Percentiles rank a stretch among this genome's conserved stretches.
Evolutionary conservation across 35 echinoderm and acorn worm genomes (phyloP).

Genomic region (Strongylocentrotus purpuratus): DNA sequence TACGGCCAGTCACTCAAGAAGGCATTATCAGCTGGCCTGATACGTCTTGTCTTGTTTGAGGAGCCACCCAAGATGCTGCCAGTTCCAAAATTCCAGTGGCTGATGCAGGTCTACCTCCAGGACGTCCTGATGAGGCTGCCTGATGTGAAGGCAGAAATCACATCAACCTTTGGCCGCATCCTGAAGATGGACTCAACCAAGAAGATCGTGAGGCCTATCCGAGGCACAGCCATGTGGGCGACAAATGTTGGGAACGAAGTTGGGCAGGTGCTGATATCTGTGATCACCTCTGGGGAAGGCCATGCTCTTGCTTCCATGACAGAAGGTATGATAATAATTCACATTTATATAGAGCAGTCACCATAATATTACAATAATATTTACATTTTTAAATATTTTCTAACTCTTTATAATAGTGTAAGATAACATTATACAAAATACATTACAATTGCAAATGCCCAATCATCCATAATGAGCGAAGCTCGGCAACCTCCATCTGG

Average conservation of each 20-base stretch:
- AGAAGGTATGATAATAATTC: background rate
- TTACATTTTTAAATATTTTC: background rate
- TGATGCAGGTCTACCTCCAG: conserved; percentile 27
- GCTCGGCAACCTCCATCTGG: too few relatives aligned
- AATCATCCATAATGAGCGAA: background rate
- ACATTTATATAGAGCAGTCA: background rate
- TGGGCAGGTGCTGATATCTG: conserved; percentile 62
- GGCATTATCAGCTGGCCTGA: background rate
- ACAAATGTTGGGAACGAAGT: conserved; percentile 56
- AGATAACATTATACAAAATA: too few relatives aligned
- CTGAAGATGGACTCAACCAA: conserved; percentile 58
- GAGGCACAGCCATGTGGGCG: conserved; percentile 56
- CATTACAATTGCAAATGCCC: background rate
- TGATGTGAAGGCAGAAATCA: conserved; percentile 54
- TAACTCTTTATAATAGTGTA: background rate
- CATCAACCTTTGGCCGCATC: conserved; percentile 59
- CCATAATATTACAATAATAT: background rate
- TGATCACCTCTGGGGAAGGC: conserved; percentile 58
- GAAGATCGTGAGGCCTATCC: conserved; percentile 41
- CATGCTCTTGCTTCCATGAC: background rate
- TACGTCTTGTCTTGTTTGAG: conserved; percentile 19
- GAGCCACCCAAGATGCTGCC: conserved; percentile 56
- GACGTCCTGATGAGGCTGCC: conserved; percentile 49
- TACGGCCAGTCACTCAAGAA: conserved; percentile 20
- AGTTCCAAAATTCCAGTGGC: conserved; percentile 48